Percentiles rank a stretch among this genome's conserved stretches.
phyloP scores from a whole-genome alignment of 2,113 vertebrate genomes.

The Lethenteron camtschaticum region DNA sequence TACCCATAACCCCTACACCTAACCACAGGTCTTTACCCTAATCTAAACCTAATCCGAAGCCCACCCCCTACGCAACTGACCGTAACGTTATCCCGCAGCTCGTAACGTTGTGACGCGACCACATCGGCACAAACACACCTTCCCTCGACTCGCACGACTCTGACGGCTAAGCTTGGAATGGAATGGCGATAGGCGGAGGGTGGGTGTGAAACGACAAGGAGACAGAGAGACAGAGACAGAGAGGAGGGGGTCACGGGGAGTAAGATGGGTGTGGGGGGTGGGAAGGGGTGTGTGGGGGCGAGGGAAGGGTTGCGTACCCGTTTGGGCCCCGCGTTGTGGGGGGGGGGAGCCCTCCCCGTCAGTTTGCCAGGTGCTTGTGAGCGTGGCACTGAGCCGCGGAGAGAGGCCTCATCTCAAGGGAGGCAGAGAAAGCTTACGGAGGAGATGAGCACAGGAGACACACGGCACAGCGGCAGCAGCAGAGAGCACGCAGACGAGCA shows the following conservation, averaged over 20 bases:
- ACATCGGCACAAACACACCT: too few species aligned
- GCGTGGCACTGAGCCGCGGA: too few species aligned
- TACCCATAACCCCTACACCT: too few species aligned
- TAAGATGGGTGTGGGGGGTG: slow-evolving; percentile 6
- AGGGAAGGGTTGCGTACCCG: slow-evolving; percentile 10
- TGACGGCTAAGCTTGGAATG: neutral
- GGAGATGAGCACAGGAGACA: neutral
- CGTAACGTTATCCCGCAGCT: too few species aligned
- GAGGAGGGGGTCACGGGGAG: neutral
- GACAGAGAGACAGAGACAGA: neutral
- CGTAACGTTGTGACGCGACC: too few species aligned
- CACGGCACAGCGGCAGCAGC: neutral
- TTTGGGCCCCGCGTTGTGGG: slow-evolving; percentile 8
- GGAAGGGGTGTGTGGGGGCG: slow-evolving; percentile 8
- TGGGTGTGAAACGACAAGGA: neutral
- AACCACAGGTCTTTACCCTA: too few species aligned
- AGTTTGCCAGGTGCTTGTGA: too few species aligned
- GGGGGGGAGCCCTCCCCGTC: neutral
- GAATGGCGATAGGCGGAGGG: neutral
- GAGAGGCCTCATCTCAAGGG: neutral
- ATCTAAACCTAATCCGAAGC: too few species aligned
- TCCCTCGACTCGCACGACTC: too few species aligned
- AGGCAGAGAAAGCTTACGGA: neutral
- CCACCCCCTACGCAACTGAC: too few species aligned
- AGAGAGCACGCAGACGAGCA: neutral